These are phyloP conservation scores for Morone chrysops DNA, from an alignment of 2,113 vertebrate species.

Conservation along the genomic window DNA sequence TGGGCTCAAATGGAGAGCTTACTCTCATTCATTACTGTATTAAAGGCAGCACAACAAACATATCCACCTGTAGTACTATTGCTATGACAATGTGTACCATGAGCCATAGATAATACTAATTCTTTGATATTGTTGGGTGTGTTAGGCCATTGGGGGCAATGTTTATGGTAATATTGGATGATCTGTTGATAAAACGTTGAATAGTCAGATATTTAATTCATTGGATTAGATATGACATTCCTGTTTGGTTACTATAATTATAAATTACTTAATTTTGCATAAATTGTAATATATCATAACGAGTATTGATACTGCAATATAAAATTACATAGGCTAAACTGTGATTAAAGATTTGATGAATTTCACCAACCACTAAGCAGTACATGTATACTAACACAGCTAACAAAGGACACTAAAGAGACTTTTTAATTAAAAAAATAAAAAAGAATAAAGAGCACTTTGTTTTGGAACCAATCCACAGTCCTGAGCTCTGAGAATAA, in stretches of 20 bases:
- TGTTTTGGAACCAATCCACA: background rate
- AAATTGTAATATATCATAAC: background rate
- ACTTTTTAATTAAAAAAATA: background rate
- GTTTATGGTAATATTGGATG: background rate
- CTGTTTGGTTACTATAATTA: background rate
- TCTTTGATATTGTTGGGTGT: background rate
- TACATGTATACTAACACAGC: no score
- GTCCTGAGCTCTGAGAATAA: background rate
- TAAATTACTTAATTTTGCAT: background rate
- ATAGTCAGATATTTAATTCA: background rate
- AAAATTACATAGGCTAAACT: background rate
- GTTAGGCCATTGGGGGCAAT: background rate
- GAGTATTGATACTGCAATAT: background rate
- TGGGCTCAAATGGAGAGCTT: background rate
- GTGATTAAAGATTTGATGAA: background rate
- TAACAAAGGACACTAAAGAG: background rate
- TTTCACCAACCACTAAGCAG: background rate
- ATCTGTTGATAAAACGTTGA: background rate
- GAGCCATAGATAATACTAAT: background rate
- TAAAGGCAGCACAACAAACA: background rate
- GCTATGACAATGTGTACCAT: background rate
- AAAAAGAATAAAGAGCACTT: background rate
- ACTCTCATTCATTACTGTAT: constrained; percentile 29
- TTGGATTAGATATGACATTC: background rate
- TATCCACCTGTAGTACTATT: background rate